Percentiles rank a stretch among this genome's conserved stretches.
Conservation (phyloP, 2,888 invertebrate genomes). For the Drosophila macrospina region DNA sequence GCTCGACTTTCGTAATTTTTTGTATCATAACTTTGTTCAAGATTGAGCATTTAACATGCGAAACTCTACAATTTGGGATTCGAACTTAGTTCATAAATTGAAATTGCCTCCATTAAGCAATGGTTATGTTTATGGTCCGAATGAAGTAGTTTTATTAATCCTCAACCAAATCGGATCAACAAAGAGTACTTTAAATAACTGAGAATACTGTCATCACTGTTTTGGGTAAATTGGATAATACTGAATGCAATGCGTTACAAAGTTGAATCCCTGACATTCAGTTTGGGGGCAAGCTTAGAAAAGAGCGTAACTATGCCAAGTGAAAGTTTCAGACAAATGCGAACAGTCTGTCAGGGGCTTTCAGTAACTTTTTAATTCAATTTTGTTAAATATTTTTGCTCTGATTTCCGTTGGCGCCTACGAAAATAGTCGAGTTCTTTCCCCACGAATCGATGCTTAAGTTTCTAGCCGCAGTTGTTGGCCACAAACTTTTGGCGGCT, state of each 20-base stretch:
- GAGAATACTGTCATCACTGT: neutral
- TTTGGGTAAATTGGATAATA: slow-evolving; percentile 6
- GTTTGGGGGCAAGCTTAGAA: slow-evolving; percentile 2
- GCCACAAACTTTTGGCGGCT: slow-evolving; percentile 56
- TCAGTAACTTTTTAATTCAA: slow-evolving; percentile 74
- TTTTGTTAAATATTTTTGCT: slow-evolving; percentile 70
- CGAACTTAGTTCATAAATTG: too few relatives aligned
- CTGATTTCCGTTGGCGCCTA: slow-evolving; percentile 58
- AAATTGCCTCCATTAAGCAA: too few relatives aligned
- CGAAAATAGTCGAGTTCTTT: slow-evolving; percentile 52
- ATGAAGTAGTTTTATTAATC: too few relatives aligned
- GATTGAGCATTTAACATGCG: too few relatives aligned
- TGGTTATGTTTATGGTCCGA: too few relatives aligned
- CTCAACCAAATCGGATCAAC: too few relatives aligned
- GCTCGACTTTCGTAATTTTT: too few relatives aligned
- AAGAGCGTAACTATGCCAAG: slow-evolving; percentile 11
- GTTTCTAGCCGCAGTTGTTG: slow-evolving; percentile 10
- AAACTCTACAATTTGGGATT: too few relatives aligned
- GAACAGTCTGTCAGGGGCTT: slow-evolving; percentile 44
- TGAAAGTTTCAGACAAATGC: slow-evolving; percentile 44
- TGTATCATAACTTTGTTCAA: too few relatives aligned
- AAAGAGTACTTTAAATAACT: neutral
- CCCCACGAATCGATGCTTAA: slow-evolving; percentile 24
- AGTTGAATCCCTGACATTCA: slow-evolving; percentile 17
- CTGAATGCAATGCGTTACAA: slow-evolving; percentile 19